phyloP scores from a whole-genome alignment of 2,113 vertebrate genomes.

The Dasyornis broadbenti region DNA sequence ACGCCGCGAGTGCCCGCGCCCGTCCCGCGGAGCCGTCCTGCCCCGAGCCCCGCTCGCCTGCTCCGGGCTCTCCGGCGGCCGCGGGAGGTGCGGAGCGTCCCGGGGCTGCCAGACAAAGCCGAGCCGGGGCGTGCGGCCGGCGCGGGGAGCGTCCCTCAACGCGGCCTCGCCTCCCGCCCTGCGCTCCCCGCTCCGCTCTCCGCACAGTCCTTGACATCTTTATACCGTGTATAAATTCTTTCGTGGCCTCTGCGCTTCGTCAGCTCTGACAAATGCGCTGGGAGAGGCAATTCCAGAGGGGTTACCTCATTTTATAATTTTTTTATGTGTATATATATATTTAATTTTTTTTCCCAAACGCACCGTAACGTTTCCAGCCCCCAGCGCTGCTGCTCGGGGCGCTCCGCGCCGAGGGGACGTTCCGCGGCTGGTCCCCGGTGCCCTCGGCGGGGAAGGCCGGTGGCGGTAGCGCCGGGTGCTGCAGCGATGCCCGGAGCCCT shows the following conservation, averaged over 20 bases:
- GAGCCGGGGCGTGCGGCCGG: background rate
- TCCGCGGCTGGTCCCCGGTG: background rate
- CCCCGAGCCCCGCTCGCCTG: background rate
- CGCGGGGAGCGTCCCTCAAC: background rate
- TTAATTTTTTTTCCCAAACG: background rate
- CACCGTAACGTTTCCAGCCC: background rate
- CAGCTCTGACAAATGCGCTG: slow-evolving; percentile 67
- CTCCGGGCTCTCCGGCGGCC: background rate
- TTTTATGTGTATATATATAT: background rate
- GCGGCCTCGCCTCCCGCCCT: background rate
- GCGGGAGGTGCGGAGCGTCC: background rate
- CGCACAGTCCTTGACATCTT: slow-evolving; percentile 63
- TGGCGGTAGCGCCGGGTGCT: background rate
- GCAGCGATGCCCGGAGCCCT: background rate
- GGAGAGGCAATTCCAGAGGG: slow-evolving; percentile 65
- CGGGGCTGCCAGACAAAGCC: background rate
- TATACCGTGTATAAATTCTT: slow-evolving; percentile 65
- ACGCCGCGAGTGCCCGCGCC: too few species aligned
- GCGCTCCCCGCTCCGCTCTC: background rate
- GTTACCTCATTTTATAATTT: slow-evolving; percentile 42
- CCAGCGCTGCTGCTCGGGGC: background rate
- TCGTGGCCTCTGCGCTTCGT: slow-evolving; percentile 67
- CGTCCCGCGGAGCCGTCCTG: background rate
- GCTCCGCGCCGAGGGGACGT: background rate
- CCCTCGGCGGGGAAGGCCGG: background rate